These are phyloP conservation scores for Spilosoma lubricipeda DNA, from an alignment of 2,888 invertebrate genomes.

Conservation along the genomic window DNA sequence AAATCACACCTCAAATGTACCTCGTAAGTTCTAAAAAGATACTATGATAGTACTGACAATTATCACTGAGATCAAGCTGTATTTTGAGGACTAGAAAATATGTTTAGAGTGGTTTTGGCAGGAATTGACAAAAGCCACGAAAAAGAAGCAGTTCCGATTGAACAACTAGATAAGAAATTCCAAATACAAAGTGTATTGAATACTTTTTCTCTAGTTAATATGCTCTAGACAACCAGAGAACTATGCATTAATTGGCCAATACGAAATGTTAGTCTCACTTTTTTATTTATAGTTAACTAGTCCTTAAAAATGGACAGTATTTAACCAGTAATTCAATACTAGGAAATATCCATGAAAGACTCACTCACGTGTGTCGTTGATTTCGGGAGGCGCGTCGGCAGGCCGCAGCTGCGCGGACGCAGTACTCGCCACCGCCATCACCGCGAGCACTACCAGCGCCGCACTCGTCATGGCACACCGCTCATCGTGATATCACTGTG, in stretches of 20 bases:
- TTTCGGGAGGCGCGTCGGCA: conserved; percentile 77
- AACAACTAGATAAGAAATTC: neutral
- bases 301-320: neutral
- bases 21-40: no score
- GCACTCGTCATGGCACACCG: conserved; percentile 76
- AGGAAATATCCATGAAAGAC: conserved; percentile 40
- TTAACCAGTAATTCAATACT: neutral
- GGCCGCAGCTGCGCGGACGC: conserved; percentile 77
- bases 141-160: no score
- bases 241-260: no score
- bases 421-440: conserved; percentile 68
- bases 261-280: neutral
- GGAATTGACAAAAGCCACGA: no score
- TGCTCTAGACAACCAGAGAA: no score
- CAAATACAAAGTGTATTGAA: no score
- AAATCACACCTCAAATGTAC: no score
- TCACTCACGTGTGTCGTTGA: conserved; percentile 83
- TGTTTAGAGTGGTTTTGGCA: neutral
- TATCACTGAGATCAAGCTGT: no score
- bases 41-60: no score
- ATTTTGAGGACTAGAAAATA: neutral
- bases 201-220: no score
- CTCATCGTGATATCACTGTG: conserved; percentile 68
- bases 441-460: conserved; percentile 72
- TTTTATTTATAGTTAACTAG: neutral